phyloP scores from a whole-genome alignment of 1,140 invertebrate genomes.

The Harlomillsia oculata region DNA sequence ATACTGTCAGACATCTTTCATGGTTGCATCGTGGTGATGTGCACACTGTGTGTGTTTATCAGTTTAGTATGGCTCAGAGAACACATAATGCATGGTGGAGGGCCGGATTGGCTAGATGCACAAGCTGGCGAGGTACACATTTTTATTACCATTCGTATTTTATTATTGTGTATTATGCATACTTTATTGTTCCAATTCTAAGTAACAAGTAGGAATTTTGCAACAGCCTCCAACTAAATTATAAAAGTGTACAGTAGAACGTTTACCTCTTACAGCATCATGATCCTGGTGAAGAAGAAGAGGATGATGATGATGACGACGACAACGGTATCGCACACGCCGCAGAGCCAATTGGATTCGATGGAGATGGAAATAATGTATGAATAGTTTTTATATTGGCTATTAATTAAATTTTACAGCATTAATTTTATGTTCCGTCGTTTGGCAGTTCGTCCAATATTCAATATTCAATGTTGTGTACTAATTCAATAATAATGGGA shows the following conservation, averaged over 20 bases:
- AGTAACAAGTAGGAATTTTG: background rate
- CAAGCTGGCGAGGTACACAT: slow-evolving; percentile 34
- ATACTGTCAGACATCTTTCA: slow-evolving; percentile 86
- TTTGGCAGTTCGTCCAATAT: no score
- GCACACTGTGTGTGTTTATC: slow-evolving; percentile 93
- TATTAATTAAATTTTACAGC: background rate
- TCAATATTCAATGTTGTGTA: no score
- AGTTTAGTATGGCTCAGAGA: slow-evolving; percentile 93
- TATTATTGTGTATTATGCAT: no score
- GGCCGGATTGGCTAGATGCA: slow-evolving; percentile 84
- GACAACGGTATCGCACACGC: slow-evolving; percentile 19
- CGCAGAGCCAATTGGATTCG: slow-evolving; percentile 33
- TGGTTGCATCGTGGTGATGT: slow-evolving; percentile 91
- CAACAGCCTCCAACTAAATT: no score
- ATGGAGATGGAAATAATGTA: slow-evolving; percentile 39
- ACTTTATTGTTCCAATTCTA: background rate
- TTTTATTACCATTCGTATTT: no score
- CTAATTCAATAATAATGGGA: slow-evolving; percentile 25
- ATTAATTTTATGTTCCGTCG: no score
- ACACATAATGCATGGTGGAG: slow-evolving; percentile 94
- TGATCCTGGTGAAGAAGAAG: slow-evolving; percentile 34
- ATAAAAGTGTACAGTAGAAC: no score
- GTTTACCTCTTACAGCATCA: no score
- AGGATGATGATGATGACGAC: slow-evolving; percentile 32
- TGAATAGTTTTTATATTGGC: slow-evolving; percentile 17